Base-by-base conservation (phyloP, 2,888 invertebrate genomes). In the Orthosia gracilis region DNA sequence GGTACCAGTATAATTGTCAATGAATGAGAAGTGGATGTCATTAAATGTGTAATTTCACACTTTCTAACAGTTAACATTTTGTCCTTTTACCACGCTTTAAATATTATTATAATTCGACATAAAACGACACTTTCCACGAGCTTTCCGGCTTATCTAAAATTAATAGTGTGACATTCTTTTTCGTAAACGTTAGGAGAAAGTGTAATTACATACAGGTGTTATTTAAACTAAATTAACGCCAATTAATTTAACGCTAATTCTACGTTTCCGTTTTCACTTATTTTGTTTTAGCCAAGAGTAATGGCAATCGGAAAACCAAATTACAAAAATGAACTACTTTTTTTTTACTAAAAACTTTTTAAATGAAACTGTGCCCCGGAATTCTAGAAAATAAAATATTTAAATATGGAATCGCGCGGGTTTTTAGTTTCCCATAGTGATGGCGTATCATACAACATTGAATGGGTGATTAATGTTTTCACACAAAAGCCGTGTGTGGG, bases 401-500 rank as follows among this genome's bases (percentile, higher is more conserved):
- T 61, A 50, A 62, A 66, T 45, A 62, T 49, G 58, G 63, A 76
- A 71, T 79, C 49, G 31, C 66, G 18, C 18, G 58, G 58, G 57
- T 80, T 67, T 76, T 75, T 69, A 26, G 49, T 65, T 87, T 87
- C 86, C 78, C 85, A 85, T 80, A 65, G 73, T 69, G 70, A 74
- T 69, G 67, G 64, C 57, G 31, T 78, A 78, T 82, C 81, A 76
- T 76, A 87, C 47, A 63, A 68, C 23, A 55, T 62, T 83, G 83
- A 87, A 86, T 87, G 55, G 86, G 78, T 87, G 77, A 86, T 86
- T 86, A 86, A 85, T 78, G 82, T 78, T 74, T 80, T 84, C 86
- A 84, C 76, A 86, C 75, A 83, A 83, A 64, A 74, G 61, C 73
- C 58, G 66, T 50, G n/a, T 79, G 83, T 85, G 85, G 80, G 85